Percentiles rank a stretch among this genome's conserved stretches.
These are phyloP conservation scores for Felis catus DNA, from an alignment of 2,113 vertebrate species.

Conservation along the genomic window F.catus_Fca126_mat1.0 CM031415.1:162025501-162026000, in stretches of 20 bases:
- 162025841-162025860: neutral
- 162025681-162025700: too few relatives aligned
- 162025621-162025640: too few relatives aligned
- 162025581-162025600: neutral
- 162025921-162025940: neutral
- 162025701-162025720: too few relatives aligned
- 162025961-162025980: too few relatives aligned
- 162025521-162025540: neutral
- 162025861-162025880: neutral
- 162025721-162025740: too few relatives aligned
- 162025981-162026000: too few relatives aligned
- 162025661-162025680: too few relatives aligned
- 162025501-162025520: neutral
- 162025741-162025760: too few relatives aligned
- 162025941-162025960: neutral
- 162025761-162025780: too few relatives aligned
- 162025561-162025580: neutral
- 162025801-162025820: neutral
- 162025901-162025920: neutral
- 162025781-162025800: too few relatives aligned
- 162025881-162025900: neutral
- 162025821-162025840: constrained; percentile 13
- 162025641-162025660: too few relatives aligned
- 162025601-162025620: neutral
- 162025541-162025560: neutral